These are phyloP conservation scores for Micronisus gabar DNA, from an alignment of 2,113 vertebrate species.

Conservation along the genomic window DNA sequence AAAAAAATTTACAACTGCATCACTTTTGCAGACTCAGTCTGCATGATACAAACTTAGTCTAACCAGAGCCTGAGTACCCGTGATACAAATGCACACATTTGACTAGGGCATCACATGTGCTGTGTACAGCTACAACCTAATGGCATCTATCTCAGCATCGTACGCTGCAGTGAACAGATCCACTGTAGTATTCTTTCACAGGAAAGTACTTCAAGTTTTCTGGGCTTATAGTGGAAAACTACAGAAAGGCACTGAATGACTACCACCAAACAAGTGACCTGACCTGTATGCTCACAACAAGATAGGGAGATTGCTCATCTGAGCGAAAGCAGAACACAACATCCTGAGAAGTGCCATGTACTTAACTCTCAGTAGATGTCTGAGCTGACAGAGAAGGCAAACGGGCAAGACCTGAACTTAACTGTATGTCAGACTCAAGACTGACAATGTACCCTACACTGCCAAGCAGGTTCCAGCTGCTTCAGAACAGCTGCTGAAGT, in stretches of 20 bases:
- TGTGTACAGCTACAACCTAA: not conserved
- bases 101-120: rapidly evolving
- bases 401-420: not conserved
- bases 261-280: not conserved
- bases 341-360: not conserved
- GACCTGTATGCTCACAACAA: not conserved
- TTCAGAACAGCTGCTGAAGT: not conserved
- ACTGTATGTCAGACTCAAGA: not conserved
- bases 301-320: not conserved
- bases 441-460: not conserved
- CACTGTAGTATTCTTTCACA: too few species aligned
- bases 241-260: not conserved
- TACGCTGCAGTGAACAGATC: not conserved
- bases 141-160: not conserved
- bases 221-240: not conserved
- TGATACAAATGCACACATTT: not conserved
- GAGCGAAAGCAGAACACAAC: not conserved
- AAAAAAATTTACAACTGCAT: not conserved
- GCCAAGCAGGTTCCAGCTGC: not conserved
- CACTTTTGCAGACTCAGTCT: not conserved
- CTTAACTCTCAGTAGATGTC: not conserved
- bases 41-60: not conserved
- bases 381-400: not conserved
- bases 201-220: not conserved
- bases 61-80: rapidly evolving